A percentile compares a stretch with the other conserved stretches of the same genome.
Conservation (phyloP, 2,797 vertebrate species). For the Centroberyx gerrardi region DNA sequence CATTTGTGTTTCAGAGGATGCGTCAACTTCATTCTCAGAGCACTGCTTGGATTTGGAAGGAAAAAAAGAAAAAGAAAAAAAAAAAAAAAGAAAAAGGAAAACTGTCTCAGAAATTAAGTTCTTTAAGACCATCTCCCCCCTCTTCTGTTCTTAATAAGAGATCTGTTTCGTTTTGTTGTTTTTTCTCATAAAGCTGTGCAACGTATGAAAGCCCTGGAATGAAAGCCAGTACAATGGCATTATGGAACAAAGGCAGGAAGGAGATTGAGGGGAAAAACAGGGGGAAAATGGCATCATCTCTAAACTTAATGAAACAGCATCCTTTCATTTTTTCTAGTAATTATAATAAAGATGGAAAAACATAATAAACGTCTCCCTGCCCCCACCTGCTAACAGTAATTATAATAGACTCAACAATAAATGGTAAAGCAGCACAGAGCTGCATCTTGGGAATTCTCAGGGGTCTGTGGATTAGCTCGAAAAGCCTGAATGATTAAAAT, state of each 20-base stretch:
- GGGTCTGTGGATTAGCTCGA: constrained; percentile 99
- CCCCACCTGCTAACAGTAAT: constrained; percentile 99
- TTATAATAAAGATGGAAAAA: constrained; percentile 99
- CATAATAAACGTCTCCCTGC: constrained; percentile 99
- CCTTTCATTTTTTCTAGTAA: constrained; percentile 99
- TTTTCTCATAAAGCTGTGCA: constrained; percentile 82
- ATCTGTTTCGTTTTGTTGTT: constrained; percentile 82
- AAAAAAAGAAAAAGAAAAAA: constrained; percentile 39
- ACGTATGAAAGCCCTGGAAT: constrained; percentile 85
- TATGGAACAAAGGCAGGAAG: constrained; percentile 85
- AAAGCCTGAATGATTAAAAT: constrained; percentile 99
- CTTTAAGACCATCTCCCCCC: constrained; percentile 83
- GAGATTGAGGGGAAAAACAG: constrained; percentile 84
- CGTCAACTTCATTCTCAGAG: constrained; percentile 77
- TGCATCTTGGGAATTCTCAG: constrained; percentile 99
- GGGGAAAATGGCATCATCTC: constrained; percentile 89
- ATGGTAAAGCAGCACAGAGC: constrained; percentile 99
- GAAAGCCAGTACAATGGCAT: constrained; percentile 85
- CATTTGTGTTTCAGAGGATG: constrained; percentile 78
- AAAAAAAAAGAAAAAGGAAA: constrained; percentile 50
- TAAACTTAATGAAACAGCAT: constrained; percentile 99
- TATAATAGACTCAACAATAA: constrained; percentile 99
- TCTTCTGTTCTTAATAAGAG: constrained; percentile 83
- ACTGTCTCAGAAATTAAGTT: constrained; percentile 81
- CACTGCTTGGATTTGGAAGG: constrained; percentile 67